A percentile compares a stretch with the other conserved stretches of the same genome.
phyloP scores from a whole-genome alignment of 1,140 invertebrate species.

The Neelides sp. region DNA sequence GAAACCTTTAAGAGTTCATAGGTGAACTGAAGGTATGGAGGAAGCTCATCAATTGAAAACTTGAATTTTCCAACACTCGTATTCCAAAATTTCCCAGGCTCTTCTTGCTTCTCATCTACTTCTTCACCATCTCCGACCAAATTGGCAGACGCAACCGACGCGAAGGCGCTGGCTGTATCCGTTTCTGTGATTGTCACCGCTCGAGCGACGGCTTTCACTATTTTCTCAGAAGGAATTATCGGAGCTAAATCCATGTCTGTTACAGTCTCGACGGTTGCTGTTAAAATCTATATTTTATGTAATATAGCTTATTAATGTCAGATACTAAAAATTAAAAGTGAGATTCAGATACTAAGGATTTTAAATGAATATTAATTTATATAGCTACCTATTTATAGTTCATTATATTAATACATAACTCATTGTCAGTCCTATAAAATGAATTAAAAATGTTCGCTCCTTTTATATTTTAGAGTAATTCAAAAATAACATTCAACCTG shows the following conservation, averaged over 20 bases:
- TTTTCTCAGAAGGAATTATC: conserved; percentile 67
- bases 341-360: no score
- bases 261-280: conserved; percentile 82
- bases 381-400: no score
- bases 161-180: conserved; percentile 46
- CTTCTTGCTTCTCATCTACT: conserved; percentile 6
- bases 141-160: conserved; percentile 31
- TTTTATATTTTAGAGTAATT: no score
- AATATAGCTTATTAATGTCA: no score
- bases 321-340: no score
- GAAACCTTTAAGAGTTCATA: conserved; percentile 73
- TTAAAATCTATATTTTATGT: conserved; percentile 86
- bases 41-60: conserved; percentile 79
- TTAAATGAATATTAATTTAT: no score
- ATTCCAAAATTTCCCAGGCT: conserved; percentile 47
- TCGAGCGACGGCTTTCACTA: conserved; percentile 64
- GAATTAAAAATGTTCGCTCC: no score
- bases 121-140: conserved; percentile 32
- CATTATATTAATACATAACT: no score
- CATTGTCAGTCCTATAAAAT: no score
- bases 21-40: conserved; percentile 82
- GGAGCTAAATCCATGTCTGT: conserved; percentile 71
- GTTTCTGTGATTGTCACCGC: conserved; percentile 76
- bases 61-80: conserved; percentile 84
- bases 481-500: no score